Conservation (phyloP, 2,797 vertebrate genomes). For the Bucorvus abyssinicus region DNA sequence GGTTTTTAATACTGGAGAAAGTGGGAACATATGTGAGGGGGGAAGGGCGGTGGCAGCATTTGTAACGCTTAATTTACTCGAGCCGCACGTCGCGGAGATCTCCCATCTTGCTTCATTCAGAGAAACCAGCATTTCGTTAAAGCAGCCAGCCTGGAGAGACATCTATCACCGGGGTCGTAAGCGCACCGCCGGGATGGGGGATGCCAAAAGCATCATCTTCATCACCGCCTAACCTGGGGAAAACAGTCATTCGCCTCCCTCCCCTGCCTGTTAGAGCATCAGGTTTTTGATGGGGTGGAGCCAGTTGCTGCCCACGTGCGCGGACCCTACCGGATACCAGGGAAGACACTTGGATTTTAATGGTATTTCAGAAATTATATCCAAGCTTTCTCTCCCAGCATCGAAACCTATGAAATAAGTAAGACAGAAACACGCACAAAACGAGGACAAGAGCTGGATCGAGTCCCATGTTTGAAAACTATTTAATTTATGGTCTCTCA, state of each 20-base stretch:
- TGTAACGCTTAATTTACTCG: conserved; percentile 59
- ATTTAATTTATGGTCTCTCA: background rate
- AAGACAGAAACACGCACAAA: background rate
- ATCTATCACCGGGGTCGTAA: background rate
- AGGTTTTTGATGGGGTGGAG: background rate
- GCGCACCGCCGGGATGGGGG: accelerated
- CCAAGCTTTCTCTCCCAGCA: background rate
- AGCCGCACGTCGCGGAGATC: background rate
- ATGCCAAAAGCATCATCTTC: background rate
- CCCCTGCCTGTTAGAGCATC: background rate
- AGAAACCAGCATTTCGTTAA: background rate
- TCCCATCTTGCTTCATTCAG: conserved; percentile 7
- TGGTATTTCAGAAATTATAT: background rate
- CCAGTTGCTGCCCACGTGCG: background rate
- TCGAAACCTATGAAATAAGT: background rate
- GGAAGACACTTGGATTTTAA: background rate
- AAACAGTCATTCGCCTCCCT: background rate
- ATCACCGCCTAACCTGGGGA: accelerated
- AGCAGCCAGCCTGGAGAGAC: background rate
- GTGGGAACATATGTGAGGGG: conserved; percentile 22
- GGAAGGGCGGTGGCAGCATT: conserved; percentile 31
- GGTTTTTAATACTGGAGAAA: conserved; percentile 3
- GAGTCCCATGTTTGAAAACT: background rate
- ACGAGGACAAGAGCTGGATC: background rate
- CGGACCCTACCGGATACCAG: background rate